Percentiles rank a stretch among this genome's conserved stretches.
Evolutionary conservation across 1,140 invertebrate species (phyloP).

Genomic region (Tetraneura akinire): DNA sequence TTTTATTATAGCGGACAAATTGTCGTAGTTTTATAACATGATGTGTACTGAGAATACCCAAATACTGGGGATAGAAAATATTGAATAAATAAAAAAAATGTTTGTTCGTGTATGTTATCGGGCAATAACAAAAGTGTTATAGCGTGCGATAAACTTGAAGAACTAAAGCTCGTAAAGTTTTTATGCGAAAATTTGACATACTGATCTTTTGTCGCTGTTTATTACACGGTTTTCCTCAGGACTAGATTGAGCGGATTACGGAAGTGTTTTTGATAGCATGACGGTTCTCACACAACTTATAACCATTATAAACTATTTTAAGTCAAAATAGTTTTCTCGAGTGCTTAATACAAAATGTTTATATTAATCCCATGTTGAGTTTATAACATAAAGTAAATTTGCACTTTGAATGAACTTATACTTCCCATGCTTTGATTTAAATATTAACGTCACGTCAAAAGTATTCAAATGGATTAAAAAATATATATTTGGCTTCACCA

Average conservation of each 20-base stretch:
- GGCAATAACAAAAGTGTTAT: conserved; percentile 35
- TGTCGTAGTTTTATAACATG: conserved; percentile 23
- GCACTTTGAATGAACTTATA: background rate
- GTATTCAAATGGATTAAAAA: background rate
- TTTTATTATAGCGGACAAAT: conserved; percentile 25
- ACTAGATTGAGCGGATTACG: background rate
- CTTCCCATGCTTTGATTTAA: background rate
- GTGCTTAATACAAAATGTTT: background rate
- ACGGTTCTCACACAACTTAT: background rate
- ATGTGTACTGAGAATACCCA: background rate
- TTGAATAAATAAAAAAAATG: too few species aligned
- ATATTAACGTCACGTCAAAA: background rate
- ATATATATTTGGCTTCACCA: too few species aligned
- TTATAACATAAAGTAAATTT: background rate
- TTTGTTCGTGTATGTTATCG: background rate
- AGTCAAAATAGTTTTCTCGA: background rate
- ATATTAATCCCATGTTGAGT: background rate
- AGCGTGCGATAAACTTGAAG: conserved; percentile 16
- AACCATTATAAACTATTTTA: conserved; percentile 10
- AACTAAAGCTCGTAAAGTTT: conserved; percentile 32
- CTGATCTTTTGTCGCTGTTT: conserved; percentile 28
- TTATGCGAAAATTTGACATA: conserved; percentile 26
- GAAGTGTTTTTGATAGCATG: background rate
- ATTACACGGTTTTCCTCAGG: background rate
- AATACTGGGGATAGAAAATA: background rate